These are phyloP conservation scores for Uloborus diversus DNA, from an alignment of 1,140 invertebrate genomes.

Conservation along the genomic window DNA sequence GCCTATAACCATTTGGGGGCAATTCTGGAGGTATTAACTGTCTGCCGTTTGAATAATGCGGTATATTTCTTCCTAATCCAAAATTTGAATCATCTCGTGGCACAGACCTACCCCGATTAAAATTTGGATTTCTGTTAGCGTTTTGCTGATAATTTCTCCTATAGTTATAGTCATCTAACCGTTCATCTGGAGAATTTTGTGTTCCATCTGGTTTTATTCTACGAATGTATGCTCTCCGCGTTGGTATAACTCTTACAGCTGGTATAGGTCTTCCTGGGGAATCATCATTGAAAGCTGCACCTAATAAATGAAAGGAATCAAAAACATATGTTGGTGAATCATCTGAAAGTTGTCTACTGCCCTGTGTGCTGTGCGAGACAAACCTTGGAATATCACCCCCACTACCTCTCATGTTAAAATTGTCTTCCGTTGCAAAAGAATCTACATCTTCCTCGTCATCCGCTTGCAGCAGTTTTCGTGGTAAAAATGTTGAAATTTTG, in stretches of 20 bases:
- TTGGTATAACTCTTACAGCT: constrained; percentile 41
- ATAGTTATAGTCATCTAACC: constrained; percentile 6
- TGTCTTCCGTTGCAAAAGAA: neutral
- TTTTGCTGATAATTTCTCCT: constrained; percentile 26
- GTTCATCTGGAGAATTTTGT: constrained; percentile 2
- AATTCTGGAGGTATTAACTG: neutral
- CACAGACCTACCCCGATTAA: neutral
- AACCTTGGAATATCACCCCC: neutral
- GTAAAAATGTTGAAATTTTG: too few species aligned
- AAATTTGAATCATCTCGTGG: constrained; percentile 11
- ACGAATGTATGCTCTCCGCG: constrained; percentile 36
- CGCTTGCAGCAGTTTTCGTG: constrained; percentile 18
- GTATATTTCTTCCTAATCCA: constrained; percentile 11
- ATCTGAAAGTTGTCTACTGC: neutral
- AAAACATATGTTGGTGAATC: neutral
- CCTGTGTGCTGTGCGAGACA: constrained; percentile 1
- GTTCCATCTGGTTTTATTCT: constrained; percentile 20
- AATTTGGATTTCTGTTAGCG: neutral
- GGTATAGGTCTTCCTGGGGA: constrained; percentile 32
- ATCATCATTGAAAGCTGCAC: constrained; percentile 31
- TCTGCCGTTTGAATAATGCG: neutral
- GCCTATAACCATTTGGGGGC: neutral
- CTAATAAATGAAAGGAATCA: constrained; percentile 38
- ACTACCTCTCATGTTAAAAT: neutral
- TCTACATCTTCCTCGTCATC: neutral